Base-by-base conservation (phyloP, 2,797 vertebrate species). In the Chloroceryle inda region DNA sequence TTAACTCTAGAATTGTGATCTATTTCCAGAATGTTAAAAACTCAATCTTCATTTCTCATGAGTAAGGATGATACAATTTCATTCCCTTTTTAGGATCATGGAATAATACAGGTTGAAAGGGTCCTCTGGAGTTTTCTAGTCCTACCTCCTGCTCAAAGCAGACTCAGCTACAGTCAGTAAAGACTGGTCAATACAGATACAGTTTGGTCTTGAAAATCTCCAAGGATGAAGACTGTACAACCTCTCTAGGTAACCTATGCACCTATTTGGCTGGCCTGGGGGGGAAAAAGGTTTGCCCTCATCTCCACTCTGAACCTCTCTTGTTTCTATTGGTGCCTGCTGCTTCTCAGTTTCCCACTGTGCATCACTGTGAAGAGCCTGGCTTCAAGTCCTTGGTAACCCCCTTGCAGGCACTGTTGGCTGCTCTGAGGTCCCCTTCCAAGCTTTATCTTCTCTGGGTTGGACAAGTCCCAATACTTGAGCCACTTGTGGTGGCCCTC, bases 401-500 rank as follows among this genome's bases (percentile, higher is more conserved):
- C 2, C 21, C 4, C 26, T 31, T 7, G 13, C 38, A 78, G 62
- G 11, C 31, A 38, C n/a, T 27, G 26, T 16, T 24, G 9, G 12
- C 19, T 79, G 31, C 55, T 88, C 14, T 52, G 23, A 64, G 37
- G 17, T 44, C 14, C 24, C 27, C 24, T 4, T 21, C 6, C 63
- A 40, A 53, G 1, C 26, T 14, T 64, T 31, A 13, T 49, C 47
- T 67, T 77, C 50, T 71, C 61, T 52, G 58, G 26, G 22, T 0
- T 53, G 52, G 61, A 22, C 35, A 89, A 59, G 19, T 37, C 16
- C 18, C 66, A 52, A 19, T 13, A 19, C 10, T 53, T 33, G 47
- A 56, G 19, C 4, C 1, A 3, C 18, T n/a, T 5, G 0, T n/a
- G 40, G 35, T 13, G 40, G 40, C 22, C 23, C 27, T 68, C 24